Conservation (phyloP, 2,888 invertebrate genomes). For the Cynaeus angustus region DNA sequence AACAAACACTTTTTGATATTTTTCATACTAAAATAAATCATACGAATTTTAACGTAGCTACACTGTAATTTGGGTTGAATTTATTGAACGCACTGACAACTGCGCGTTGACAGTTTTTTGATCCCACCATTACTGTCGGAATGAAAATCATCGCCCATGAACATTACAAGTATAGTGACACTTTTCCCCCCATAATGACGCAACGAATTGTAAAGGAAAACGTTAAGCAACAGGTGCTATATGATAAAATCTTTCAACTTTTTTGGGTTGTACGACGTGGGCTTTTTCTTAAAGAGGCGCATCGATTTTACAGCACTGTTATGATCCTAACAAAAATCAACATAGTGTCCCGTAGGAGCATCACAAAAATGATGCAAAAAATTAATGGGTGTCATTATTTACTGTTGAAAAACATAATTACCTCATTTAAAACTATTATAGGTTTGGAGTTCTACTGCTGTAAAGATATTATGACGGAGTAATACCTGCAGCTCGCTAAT, state of each 20-base stretch:
- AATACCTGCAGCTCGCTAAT: conserved; percentile 58
- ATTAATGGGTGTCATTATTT: conserved; percentile 46
- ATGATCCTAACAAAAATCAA: not conserved
- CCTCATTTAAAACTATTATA: conserved; percentile 55
- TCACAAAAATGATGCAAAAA: conserved; percentile 26
- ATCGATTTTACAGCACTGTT: conserved; percentile 6
- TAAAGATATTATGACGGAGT: conserved; percentile 62
- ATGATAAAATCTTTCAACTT: conserved; percentile 26
- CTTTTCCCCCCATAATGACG: conserved; percentile 15
- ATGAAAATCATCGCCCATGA: conserved; percentile 17
- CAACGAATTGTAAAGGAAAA: conserved; percentile 26
- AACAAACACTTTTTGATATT: no score
- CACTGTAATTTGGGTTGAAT: no score
- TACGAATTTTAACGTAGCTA: no score
- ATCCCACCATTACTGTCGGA: not conserved
- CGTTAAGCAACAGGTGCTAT: conserved; percentile 40
- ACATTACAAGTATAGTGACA: conserved; percentile 18
- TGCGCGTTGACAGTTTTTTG: no score
- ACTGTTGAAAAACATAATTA: conserved; percentile 49
- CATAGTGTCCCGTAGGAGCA: conserved; percentile 3
- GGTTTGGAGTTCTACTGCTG: conserved; percentile 51
- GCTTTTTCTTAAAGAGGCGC: conserved; percentile 7
- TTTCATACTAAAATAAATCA: no score
- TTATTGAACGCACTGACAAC: no score
- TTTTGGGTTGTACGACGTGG: conserved; percentile 33